phyloP scores from a whole-genome alignment of 2,888 invertebrate species.

The Rhamnusium bicolor region DNA sequence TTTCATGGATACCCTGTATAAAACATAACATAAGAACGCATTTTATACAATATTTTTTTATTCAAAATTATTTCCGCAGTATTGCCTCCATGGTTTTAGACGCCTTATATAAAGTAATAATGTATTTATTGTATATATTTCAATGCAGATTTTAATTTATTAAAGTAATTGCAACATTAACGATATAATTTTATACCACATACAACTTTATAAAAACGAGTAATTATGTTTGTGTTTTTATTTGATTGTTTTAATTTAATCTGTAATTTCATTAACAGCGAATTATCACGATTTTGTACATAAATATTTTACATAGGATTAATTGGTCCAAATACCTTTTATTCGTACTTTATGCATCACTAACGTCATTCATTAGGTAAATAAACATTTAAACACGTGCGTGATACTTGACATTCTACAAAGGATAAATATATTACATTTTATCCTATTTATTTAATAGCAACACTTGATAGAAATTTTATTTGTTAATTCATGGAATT shows the following conservation, averaged over 20 bases:
- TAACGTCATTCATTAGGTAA: slow-evolving; percentile 8
- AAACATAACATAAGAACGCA: too few relatives aligned
- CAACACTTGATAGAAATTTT: background rate
- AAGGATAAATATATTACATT: background rate
- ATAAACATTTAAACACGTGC: slow-evolving; percentile 15
- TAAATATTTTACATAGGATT: background rate
- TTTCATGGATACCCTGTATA: too few relatives aligned
- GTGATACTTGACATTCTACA: background rate
- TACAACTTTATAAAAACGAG: background rate
- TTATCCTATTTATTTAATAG: background rate
- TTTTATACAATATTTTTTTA: too few relatives aligned
- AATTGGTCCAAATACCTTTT: background rate
- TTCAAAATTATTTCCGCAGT: too few relatives aligned
- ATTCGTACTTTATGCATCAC: slow-evolving; percentile 22
- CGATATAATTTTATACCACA: background rate
- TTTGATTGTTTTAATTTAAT: background rate
- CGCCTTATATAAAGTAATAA: too few relatives aligned
- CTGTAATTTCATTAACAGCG: background rate
- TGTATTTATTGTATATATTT: too few relatives aligned
- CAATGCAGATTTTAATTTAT: background rate
- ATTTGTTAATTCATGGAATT: background rate
- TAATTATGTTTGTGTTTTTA: background rate
- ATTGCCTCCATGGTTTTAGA: too few relatives aligned
- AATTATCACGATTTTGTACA: background rate
- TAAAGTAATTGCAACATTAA: background rate